Base-by-base conservation (phyloP, 2,797 vertebrate species). In the Lutjanus campechanus region DNA sequence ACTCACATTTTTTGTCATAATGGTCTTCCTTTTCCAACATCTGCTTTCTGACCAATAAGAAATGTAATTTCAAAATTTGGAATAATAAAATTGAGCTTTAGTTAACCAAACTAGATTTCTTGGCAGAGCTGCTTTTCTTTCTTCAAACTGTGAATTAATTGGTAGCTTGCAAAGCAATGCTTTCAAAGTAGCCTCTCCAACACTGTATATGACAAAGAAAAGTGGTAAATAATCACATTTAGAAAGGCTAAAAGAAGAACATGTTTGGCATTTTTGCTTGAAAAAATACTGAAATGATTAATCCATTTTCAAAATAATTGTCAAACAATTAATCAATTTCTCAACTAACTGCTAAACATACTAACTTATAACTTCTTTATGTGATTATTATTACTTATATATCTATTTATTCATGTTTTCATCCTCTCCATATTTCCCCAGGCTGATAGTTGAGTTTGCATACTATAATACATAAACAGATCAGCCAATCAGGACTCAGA, bases 151-250 rank as follows among this genome's bases (percentile, higher is more conserved):
- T 76, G 58, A 56, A 75, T 51, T 75, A 62, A 82, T 69, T 69
- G 60, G 67, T 61, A 71, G 44, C 60, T 75, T 73, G 40, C 66
- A 77, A 83, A 81, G 54, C 70, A 49, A 20, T 77, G 67, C 59
- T 77, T 75, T 81, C 64, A 79, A 77, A 51, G 54, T 54, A 15
- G 46, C 46, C 4, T 10, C 9, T 47, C 4, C 9, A 10, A 12
- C 11, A 15, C 44, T 11, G 56, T 20, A 8, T 17, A 6, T 69
- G 36, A 49, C 20, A 59, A 43, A 74, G 29, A 20, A 54, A 69
- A 72, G 2, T 19, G 9, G 17, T 40, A 20, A 66, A 50, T 50
- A 6, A 4, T 51, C 50, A 40, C 36, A 73, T 61, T 67, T n/a
- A n/a, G 2, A 72, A 50, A 79, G 43, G 16, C 20, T 17, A 17